Base-by-base conservation (phyloP, 2,888 invertebrate genomes). In the Hipparchia sbordonii region DNA sequence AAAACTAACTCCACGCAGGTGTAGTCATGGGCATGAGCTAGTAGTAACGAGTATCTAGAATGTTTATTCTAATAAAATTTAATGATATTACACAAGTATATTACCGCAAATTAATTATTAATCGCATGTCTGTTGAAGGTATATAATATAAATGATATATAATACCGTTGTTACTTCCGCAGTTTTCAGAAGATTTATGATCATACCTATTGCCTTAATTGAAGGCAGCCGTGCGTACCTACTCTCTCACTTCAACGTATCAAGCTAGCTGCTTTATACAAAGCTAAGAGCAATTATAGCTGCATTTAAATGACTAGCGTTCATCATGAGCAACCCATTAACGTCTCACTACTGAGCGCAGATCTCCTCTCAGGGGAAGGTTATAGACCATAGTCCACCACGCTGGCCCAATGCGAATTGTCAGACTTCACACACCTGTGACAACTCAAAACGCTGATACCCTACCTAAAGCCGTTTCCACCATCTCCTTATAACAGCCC, bases 171-270 rank as follows among this genome's bases (percentile, higher is more conserved):
- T 79, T 80, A 23, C 70, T 70, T 67, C 60, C 67, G 70, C 66
- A 68, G 67, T 71, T 61, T 69, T 60, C 65, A 57, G 33, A 66
- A 74, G 76, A 79, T 85, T 85, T 87, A 86, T 82, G 83, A 81
- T 80, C 78, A 57, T 65, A 62, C 67, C 56, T n/a, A 63, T 45
- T 56, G 54, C 54, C 61, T 72, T 87, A 85, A 86, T 85, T 85
- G 85, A 83, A 83, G 71, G 77, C 84, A 87, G 77, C 86, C 82
- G 84, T 79, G 84, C 88, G 83, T 85, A 61, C n/a, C n/a, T n/a
- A n/a, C 61, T 46, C 60, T 59, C 59, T 67, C 60, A 72, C 76
- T 78, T 72, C 72, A 73, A 72, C 77, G 77, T 77, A 76, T 78
- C 76, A 76, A 77, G 76, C 66, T 76, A 72, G 74, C 72, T 76